Base-by-base conservation (phyloP, 2,797 vertebrate species). In the Dermochelys coriacea region DNA sequence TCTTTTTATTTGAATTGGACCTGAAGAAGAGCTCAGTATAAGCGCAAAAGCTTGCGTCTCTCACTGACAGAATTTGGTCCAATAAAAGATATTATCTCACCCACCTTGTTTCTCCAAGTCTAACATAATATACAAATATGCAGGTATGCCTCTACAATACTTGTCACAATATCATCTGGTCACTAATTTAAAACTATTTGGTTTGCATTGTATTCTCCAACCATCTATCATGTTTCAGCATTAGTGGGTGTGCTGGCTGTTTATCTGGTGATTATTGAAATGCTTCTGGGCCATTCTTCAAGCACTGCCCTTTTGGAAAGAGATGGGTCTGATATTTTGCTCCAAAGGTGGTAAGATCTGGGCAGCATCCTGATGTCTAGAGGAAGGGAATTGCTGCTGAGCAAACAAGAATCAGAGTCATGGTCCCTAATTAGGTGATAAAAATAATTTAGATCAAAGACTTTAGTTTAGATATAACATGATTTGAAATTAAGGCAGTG, bases 201-300 rank as follows among this genome's bases (percentile, higher is more conserved):
- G 31, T 0, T 4, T 78, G 34, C 77, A 74, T 49, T 92, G 34
- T 93, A 75, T 84, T 88, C 47, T 89, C 57, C 93, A 74, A 54
- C 64, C 91, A 0, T 50, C 54, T 88, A 84, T 71, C 88, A 68
- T 82, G 41, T 18, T 31, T 84, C 37, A 92, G 89, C 59, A 79
- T 91, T 49, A 47, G 27, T 27, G 74, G 4, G 4, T 4, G 45
- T 93, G 87, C 51, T 85, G 74, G 59, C 80, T 92, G 37, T 80
- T 82, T 41, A 25, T 95, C 93, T 64, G 61, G 95, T 68, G 5
- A 71, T 89, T 91, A 64, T 34, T 84, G 82, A 80, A 31, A 74
- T 81, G 34, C 68, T n/a, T 64, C 59, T 80, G 82, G 14, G 75
- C 45, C 82, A 87, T 15, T 74, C 88, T 6, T 75, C 71, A 47